phyloP scores from a whole-genome alignment of 2,113 vertebrate species.

The Penelope pileata region DNA sequence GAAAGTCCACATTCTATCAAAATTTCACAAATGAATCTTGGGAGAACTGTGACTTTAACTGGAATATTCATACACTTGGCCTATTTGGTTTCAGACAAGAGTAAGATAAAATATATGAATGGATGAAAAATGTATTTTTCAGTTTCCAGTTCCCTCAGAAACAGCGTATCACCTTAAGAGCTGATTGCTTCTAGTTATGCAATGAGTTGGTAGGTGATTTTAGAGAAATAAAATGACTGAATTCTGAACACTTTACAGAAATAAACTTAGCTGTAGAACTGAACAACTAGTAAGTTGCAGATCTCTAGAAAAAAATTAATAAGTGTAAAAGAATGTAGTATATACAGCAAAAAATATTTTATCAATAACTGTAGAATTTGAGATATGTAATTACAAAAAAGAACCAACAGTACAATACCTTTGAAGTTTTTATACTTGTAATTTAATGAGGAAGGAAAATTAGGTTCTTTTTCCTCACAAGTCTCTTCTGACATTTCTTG shows the following conservation, averaged over 20 bases:
- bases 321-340: neutral
- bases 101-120: neutral
- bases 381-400: conserved; percentile 25
- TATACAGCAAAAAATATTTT: neutral
- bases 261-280: neutral
- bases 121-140: neutral
- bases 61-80: neutral
- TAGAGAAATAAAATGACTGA: neutral
- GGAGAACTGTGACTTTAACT: neutral
- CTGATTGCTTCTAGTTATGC: neutral
- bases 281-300: neutral
- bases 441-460: conserved; percentile 59
- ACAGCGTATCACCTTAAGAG: neutral
- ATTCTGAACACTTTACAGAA: neutral
- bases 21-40: neutral
- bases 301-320: neutral
- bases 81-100: neutral
- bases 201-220: neutral
- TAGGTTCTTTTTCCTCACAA: conserved; percentile 33
- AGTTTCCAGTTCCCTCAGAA: neutral
- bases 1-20: neutral
- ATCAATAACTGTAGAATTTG: neutral
- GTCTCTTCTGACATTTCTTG: conserved; percentile 42
- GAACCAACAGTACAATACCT: conserved; percentile 10
- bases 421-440: conserved; percentile 39